A percentile compares a stretch with the other conserved stretches of the same genome.
phyloP scores from a whole-genome alignment of 2,888 invertebrate species.

The Drosophila greeni region DNA sequence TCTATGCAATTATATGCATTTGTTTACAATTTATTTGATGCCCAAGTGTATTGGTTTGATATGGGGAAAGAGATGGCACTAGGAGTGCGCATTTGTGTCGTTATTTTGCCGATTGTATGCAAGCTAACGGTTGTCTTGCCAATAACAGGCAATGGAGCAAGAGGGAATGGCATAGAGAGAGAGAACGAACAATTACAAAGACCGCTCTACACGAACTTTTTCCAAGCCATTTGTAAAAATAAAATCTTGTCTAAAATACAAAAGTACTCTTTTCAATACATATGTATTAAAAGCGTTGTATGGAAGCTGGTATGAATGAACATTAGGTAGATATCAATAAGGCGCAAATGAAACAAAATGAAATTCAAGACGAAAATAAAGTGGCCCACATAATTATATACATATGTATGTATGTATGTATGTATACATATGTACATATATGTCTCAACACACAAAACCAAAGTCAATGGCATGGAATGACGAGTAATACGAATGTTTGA shows the following conservation, averaged over 20 bases:
- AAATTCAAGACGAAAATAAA: slow-evolving; percentile 34
- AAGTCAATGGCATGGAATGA: slow-evolving; percentile 24
- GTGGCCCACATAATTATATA: slow-evolving; percentile 2
- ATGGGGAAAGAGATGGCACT: slow-evolving; percentile 9
- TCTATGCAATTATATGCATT: too few species aligned
- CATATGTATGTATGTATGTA: not conserved
- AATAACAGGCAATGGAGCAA: slow-evolving; percentile 13
- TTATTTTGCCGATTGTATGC: slow-evolving; percentile 13
- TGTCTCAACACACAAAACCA: slow-evolving; percentile 12
- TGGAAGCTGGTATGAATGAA: slow-evolving; percentile 5
- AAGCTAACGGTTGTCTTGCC: slow-evolving; percentile 27
- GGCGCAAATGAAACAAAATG: slow-evolving; percentile 18
- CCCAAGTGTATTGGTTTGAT: not conserved
- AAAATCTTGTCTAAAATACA: too few species aligned
- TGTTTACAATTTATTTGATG: slow-evolving; percentile 1
- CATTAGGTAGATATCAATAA: slow-evolving; percentile 24
- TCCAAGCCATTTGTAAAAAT: not conserved
- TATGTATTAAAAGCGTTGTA: not conserved
- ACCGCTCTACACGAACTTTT: not conserved
- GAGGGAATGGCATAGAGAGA: not conserved
- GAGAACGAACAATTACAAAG: not conserved
- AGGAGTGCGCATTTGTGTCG: slow-evolving; percentile 3
- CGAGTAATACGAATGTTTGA: slow-evolving; percentile 9
- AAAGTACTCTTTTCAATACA: not conserved
- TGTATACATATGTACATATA: too few species aligned